These are phyloP conservation scores for Drosophila micromelanica DNA, from an alignment of 1,140 invertebrate genomes.

Conservation along the genomic window DNA sequence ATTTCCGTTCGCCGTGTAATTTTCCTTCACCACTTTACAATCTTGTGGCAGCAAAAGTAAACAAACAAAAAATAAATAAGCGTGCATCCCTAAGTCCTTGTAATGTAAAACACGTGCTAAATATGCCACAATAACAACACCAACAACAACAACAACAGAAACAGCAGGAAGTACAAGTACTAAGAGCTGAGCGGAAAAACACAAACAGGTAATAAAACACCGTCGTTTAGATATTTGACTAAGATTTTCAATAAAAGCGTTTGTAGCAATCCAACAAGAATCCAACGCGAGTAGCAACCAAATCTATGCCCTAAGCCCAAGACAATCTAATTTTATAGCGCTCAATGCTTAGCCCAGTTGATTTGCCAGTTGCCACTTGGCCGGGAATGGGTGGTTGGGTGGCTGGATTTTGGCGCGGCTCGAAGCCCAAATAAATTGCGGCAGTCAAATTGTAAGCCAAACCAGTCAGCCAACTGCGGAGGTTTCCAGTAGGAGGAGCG, in stretches of 20 bases:
- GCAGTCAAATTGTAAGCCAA: conserved; percentile 72
- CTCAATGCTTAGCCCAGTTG: conserved; percentile 26
- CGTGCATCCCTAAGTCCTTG: conserved; percentile 17
- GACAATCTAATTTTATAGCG: conserved; percentile 79
- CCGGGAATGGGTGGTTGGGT: neutral
- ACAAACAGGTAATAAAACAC: conserved; percentile 77
- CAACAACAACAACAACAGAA: neutral
- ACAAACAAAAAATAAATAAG: neutral
- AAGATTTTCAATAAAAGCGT: conserved; percentile 77
- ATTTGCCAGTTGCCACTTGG: conserved; percentile 38
- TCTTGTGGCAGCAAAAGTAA: neutral
- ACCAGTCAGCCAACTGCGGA: neutral
- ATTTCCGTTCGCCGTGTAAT: neutral
- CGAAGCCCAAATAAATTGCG: conserved; percentile 70
- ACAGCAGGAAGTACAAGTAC: neutral
- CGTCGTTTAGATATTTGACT: conserved; percentile 75
- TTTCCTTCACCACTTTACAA: neutral
- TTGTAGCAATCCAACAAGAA: conserved; percentile 55
- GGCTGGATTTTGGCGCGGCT: neutral
- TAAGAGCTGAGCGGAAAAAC: conserved; percentile 12
- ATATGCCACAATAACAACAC: conserved; percentile 39
- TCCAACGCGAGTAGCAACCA: conserved; percentile 28
- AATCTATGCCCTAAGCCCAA: conserved; percentile 71
- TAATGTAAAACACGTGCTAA: conserved; percentile 60
- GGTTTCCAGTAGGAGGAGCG: neutral